These are phyloP conservation scores for Aphrocallistes beatrix DNA, from an alignment of 37 sponge, comb jelly and placozoan species.

Conservation along the genomic window DNA sequence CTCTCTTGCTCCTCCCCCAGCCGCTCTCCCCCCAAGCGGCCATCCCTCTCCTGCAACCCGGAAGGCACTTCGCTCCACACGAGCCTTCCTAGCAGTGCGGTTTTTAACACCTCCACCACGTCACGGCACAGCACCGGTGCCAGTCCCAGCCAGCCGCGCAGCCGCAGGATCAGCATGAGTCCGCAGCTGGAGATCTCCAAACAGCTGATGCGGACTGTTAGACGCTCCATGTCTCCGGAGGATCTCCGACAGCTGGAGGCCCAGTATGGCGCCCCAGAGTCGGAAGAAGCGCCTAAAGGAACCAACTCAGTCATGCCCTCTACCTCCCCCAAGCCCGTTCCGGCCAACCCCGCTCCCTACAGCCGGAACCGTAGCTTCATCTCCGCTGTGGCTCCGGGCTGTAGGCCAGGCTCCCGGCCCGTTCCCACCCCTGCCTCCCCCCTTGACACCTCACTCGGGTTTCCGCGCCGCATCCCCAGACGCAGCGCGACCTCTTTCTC, in stretches of 20 bases:
- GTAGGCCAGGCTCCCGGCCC: background rate
- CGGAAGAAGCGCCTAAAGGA: background rate
- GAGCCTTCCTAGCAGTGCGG: background rate
- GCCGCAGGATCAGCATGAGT: slow-evolving; percentile 7
- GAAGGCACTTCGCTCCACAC: background rate
- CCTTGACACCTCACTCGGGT: background rate
- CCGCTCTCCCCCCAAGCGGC: background rate
- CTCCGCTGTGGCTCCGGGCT: background rate
- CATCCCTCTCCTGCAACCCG: background rate
- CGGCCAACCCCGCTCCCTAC: background rate
- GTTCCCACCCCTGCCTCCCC: background rate
- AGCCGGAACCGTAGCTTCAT: background rate
- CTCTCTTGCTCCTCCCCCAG: background rate
- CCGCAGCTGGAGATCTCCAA: background rate
- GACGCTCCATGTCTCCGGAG: slow-evolving; percentile 14
- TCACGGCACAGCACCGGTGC: too few species aligned
- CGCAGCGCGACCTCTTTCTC: background rate
- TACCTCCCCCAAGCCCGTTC: background rate
- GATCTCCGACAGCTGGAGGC: background rate
- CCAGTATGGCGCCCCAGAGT: background rate
- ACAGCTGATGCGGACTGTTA: slow-evolving; percentile 9
- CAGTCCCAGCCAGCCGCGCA: background rate
- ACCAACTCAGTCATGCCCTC: background rate
- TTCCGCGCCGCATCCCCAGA: background rate
- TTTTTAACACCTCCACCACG: background rate